Conservation (phyloP, 2,797 vertebrate genomes). For the Sebastes umbrosus region DNA sequence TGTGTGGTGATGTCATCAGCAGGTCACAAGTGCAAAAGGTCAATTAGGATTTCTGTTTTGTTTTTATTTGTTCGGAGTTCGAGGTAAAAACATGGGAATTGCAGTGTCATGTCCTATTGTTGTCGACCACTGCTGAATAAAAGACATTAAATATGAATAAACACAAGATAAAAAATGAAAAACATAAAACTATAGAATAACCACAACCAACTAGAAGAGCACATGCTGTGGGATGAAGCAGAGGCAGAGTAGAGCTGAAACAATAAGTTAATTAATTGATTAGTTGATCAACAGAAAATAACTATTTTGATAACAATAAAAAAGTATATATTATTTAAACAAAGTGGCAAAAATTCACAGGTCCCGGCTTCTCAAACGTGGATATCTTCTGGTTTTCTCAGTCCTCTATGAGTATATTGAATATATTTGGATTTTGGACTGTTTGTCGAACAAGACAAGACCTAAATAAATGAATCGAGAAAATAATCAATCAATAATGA, state of each 20-base stretch:
- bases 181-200: background rate
- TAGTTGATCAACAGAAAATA: background rate
- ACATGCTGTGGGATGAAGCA: background rate
- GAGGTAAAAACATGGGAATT: background rate
- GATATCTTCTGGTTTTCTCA: background rate
- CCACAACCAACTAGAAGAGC: background rate
- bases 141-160: background rate
- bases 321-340: background rate
- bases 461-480: background rate
- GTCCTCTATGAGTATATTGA: background rate
- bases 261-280: too few relatives aligned
- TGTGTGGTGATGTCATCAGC: constrained; percentile 13
- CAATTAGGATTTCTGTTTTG: background rate
- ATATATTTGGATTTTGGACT: background rate
- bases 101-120: background rate
- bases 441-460: background rate
- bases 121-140: background rate
- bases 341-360: background rate
- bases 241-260: background rate
- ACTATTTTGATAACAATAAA: too few relatives aligned
- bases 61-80: background rate
- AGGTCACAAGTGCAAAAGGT: constrained; percentile 7
- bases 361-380: background rate
- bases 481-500: background rate
- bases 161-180: background rate